These are phyloP conservation scores for Mactromeris polynyma DNA, from an alignment of 2,888 invertebrate species.

Conservation along the genomic window DNA sequence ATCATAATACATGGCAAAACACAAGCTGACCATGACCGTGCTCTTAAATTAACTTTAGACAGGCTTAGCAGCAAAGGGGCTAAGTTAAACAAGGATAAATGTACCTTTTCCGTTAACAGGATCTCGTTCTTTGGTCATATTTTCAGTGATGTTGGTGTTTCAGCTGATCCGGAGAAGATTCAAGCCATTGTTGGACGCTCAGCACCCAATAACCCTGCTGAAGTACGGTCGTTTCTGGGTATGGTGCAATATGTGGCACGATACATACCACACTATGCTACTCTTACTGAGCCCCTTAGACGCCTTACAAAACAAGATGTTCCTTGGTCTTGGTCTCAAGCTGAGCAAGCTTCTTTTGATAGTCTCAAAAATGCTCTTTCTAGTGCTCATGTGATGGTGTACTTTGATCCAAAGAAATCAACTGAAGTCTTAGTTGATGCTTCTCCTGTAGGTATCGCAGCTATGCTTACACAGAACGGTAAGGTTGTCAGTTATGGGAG, in stretches of 20 bases:
- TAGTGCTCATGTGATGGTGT: slow-evolving; percentile 61
- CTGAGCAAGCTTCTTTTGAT: slow-evolving; percentile 60
- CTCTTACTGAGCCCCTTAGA: too few species aligned
- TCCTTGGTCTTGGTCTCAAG: slow-evolving; percentile 61
- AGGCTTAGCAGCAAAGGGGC: too few species aligned
- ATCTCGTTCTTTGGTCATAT: slow-evolving; percentile 58
- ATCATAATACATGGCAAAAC: too few species aligned
- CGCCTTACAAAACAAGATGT: slow-evolving; percentile 60
- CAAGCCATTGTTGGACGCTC: slow-evolving; percentile 45
- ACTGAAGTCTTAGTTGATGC: slow-evolving; percentile 73
- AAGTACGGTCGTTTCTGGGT: slow-evolving; percentile 58
- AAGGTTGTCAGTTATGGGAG: slow-evolving; percentile 71
- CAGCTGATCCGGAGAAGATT: slow-evolving; percentile 56
- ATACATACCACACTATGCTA: slow-evolving; percentile 57
- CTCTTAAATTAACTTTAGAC: slow-evolving; percentile 38
- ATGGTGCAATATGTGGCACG: slow-evolving; percentile 55
- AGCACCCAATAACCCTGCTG: slow-evolving; percentile 38
- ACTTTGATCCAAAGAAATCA: slow-evolving; percentile 65
- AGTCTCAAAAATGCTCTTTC: slow-evolving; percentile 65
- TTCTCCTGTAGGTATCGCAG: too few species aligned
- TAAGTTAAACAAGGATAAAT: too few species aligned
- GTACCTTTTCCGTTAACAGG: too few species aligned
- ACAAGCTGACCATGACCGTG: too few species aligned
- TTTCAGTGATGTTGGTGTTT: too few species aligned
- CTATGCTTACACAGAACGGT: too few species aligned